phyloP scores from a whole-genome alignment of 2,888 invertebrate species.

The Iphiclides podalirius region DNA sequence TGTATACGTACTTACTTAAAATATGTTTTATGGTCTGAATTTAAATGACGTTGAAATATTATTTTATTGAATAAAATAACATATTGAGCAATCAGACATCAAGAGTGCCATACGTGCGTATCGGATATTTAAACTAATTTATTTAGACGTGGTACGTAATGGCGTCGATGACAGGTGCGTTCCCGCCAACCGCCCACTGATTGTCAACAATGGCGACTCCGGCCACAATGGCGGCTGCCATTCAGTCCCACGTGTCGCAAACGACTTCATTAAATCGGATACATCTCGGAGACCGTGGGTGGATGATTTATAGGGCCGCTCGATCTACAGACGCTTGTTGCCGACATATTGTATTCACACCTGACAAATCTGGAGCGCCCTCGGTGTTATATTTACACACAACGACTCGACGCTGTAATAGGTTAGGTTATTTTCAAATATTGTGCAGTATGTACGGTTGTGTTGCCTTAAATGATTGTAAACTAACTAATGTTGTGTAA shows the following conservation, averaged over 20 bases:
- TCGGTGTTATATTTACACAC: constrained; percentile 8
- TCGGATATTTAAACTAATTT: no score
- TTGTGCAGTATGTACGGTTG: no score
- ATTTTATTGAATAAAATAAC: no score
- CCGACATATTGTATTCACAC: constrained; percentile 21
- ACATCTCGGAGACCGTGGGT: constrained; percentile 55
- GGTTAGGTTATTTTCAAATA: no score
- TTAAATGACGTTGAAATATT: no score
- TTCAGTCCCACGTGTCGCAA: constrained; percentile 66
- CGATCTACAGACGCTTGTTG: constrained; percentile 33
- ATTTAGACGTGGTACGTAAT: no score
- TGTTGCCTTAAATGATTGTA: no score
- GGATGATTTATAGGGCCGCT: constrained; percentile 59
- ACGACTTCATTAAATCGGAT: constrained; percentile 74
- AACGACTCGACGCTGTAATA: constrained; percentile 3
- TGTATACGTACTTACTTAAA: no score
- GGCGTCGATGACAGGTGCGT: constrained; percentile 63
- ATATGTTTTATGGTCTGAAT: no score
- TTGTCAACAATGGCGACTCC: constrained; percentile 62
- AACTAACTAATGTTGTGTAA: no score
- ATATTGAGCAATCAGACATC: no score
- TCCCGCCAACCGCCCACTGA: constrained; percentile 70
- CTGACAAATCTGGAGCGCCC: constrained; percentile 18
- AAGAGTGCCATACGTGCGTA: no score
- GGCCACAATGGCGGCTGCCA: constrained; percentile 46